A percentile compares a stretch with the other conserved stretches of the same genome.
phyloP scores from a whole-genome alignment of 1,140 invertebrate species.

The Camponotus pennsylvanicus region DNA sequence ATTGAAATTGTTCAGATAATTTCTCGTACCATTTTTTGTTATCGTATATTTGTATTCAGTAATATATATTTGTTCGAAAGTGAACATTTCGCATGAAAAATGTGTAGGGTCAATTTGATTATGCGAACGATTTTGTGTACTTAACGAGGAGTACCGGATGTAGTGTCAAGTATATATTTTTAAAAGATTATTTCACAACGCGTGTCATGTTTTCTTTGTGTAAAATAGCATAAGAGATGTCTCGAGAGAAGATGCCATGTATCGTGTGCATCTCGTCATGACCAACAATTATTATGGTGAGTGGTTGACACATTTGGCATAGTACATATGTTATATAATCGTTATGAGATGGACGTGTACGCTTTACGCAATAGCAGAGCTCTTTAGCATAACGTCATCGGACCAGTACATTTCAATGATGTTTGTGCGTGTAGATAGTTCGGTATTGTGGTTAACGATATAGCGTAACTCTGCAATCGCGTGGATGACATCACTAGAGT shows the following conservation, averaged over 20 bases:
- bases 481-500: constrained; percentile 8
- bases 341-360: constrained; percentile 21
- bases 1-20: neutral
- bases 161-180: constrained; percentile 4
- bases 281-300: constrained; percentile 34
- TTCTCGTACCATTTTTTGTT: neutral
- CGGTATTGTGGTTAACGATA: constrained; percentile 2
- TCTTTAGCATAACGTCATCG: constrained; percentile 27
- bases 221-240: constrained; percentile 36
- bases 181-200: neutral
- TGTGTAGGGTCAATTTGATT: constrained; percentile 19
- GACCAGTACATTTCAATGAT: constrained; percentile 34
- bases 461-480: constrained; percentile 11
- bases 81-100: constrained; percentile 17
- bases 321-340: constrained; percentile 21
- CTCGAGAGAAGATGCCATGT: constrained; percentile 17
- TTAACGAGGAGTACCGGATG: constrained; percentile 41
- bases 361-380: constrained; percentile 19
- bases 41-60: neutral
- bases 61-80: constrained; percentile 14
- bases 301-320: constrained; percentile 40
- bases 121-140: constrained; percentile 19
- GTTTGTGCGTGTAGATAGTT: constrained; percentile 45
- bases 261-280: constrained; percentile 26
- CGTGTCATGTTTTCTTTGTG: neutral